Base-by-base conservation (phyloP, 2,888 invertebrate species). In the Stratiomys singularior region DNA sequence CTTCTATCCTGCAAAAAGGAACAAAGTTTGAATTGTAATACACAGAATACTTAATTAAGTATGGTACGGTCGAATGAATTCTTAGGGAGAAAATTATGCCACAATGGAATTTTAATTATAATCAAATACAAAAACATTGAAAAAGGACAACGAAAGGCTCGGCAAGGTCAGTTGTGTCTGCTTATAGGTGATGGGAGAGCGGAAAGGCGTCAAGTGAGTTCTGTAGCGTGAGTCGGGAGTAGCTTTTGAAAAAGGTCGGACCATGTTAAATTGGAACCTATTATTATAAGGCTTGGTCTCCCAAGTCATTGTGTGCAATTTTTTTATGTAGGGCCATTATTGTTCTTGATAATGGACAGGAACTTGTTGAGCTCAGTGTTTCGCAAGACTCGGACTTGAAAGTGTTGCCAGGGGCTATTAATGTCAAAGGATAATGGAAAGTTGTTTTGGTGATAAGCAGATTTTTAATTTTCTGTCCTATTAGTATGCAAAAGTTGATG, bases 51-150 rank as follows among this genome's bases (percentile, higher is more conserved):
- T 27, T 72, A 72, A 72, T 72, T 72, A 72, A 25, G 71, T 30
- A 27, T 52, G 56, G 23, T 47, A 47, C 66, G 37, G 37, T 9
- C 66, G 37, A 66, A 30, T 66, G 66, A 66, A 66, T 66, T 66
- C 37, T 37, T 11, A 64, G 30, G 15, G 52, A 52, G 56, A 28
- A 72, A 72, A 72, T 72, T 72, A 72, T 72, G 71, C 71, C 71
- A 56, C 71, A 56, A 56, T 72, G 27, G 56, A 72, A 72, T 72
- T 72, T 72, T 72, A 72, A 72, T 72, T 72, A 52, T 72, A 72
- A 72, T 72, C 47, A 56, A 56, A 72, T 72, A 72, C 71, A 25
- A 52, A 52, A 72, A 52, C 71, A 72, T 18, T 27, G 52, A 56
- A 52, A 64, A 28, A 37, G 9, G 37, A 9, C 37, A 37, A 37